Evolutionary conservation across 2,888 invertebrate species (phyloP), one percentile per base, ranked within the genome.

Genomic region (Syrphus vitripennis): DNA sequence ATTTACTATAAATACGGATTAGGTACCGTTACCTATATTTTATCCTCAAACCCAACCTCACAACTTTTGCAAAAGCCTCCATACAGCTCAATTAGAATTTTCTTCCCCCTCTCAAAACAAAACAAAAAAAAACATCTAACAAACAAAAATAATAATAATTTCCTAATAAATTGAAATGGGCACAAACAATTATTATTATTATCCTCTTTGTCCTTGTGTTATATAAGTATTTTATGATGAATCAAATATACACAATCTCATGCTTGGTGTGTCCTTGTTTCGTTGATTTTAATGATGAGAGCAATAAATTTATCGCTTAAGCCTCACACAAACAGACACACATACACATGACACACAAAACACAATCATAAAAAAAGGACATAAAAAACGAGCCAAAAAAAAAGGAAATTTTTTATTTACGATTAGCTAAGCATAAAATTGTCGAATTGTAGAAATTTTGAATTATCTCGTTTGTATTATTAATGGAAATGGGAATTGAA

Each of bases 341-440:
- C 16, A 16, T 12, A 2, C 9, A 1, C 40, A 6, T 2, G 5
- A 14, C 37, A 37, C 59, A 61, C 31, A 37, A 63, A n/a, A 48
- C 12, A 42, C 24, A 37, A 48, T 67, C 45, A 48, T n/a, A 50
- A 45, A 67, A 57, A 59, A 21, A 29, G 26, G 4, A 55, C 12
- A 59, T 34, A 69, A 76, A 69, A 59, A 26, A 24, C 31, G 50
- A 37, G 26, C 26, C 10, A 48, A 55, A 37, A 34, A 59, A 24
- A 34, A 59, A 21, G 0, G n/a, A 19, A 29, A 10, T 34, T 50
- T 50, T 34, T 77, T 59, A 45, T 69, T 69, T 77, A 69, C 59
- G 76, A 77, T 69, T 69, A 59, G 67, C 69, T 69, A 50, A 69
- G 76, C 76, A 65, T 75, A 65, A 75, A 75, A 75, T 48, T 57